A percentile compares a stretch with the other conserved stretches of the same genome.
Evolutionary conservation across 1,140 invertebrate species (phyloP).

Genomic region (Conopomorpha cramerella): DNA sequence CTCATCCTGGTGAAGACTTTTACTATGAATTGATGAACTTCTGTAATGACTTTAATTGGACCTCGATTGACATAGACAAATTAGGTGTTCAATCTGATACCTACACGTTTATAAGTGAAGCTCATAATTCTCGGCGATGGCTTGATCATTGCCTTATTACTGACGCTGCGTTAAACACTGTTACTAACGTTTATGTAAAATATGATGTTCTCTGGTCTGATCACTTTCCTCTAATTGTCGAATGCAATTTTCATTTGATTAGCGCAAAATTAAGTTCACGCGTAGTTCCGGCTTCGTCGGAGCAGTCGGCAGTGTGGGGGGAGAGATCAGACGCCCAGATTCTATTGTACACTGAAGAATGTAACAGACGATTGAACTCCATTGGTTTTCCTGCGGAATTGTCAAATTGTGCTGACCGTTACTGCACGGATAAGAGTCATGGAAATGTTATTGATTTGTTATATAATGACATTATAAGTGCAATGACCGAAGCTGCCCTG

Average conservation of each 20-base stretch:
- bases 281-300: not conserved
- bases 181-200: not conserved
- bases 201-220: not conserved
- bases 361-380: not conserved
- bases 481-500: not conserved
- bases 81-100: not conserved
- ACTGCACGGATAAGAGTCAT: not conserved
- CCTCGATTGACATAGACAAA: not conserved
- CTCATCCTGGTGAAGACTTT: not conserved
- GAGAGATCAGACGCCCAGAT: slow-evolving; percentile 1
- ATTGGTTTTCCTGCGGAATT: slow-evolving; percentile 2
- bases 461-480: not conserved
- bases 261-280: not conserved
- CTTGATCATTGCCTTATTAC: not conserved
- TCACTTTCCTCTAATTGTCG: not conserved
- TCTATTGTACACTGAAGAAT: not conserved
- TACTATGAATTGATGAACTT: not conserved
- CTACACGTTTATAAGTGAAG: not conserved
- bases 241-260: not conserved
- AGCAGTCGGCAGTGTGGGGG: slow-evolving; percentile 2
- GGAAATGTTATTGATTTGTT: not conserved
- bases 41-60: not conserved
- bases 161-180: not conserved
- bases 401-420: not conserved
- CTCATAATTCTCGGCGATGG: not conserved